Conservation (phyloP, 1,140 invertebrate genomes). For the Drosophila cardini region DNA sequence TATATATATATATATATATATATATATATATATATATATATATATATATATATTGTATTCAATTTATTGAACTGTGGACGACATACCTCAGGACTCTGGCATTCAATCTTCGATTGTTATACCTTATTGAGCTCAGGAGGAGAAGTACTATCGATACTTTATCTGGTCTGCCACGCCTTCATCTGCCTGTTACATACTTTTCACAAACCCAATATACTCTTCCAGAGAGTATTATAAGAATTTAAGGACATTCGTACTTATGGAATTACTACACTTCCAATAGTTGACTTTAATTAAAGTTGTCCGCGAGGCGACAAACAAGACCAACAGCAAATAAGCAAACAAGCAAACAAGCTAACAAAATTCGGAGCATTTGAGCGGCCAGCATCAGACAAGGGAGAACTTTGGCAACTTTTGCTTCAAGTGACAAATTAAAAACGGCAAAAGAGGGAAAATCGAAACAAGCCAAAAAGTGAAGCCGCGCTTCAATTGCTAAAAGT, state of each 20-base stretch:
- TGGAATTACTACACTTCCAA: slow-evolving; percentile 53
- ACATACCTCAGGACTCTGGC: too few relatives aligned
- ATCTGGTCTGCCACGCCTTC: too few relatives aligned
- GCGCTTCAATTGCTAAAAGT: slow-evolving; percentile 73
- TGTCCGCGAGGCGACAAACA: slow-evolving; percentile 56
- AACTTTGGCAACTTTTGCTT: slow-evolving; percentile 80
- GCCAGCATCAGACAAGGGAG: slow-evolving; percentile 53
- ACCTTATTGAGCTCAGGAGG: too few relatives aligned
- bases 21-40: too few relatives aligned
- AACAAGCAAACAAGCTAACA: slow-evolving; percentile 28
- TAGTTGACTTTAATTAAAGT: slow-evolving; percentile 73
- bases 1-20: too few relatives aligned
- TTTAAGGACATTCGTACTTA: slow-evolving; percentile 12
- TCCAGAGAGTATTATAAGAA: too few relatives aligned
- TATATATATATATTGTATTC: too few relatives aligned
- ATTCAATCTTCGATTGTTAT: too few relatives aligned
- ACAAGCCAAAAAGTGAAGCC: slow-evolving; percentile 41
- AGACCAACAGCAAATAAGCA: not conserved
- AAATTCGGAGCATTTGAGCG: slow-evolving; percentile 27
- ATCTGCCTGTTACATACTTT: too few relatives aligned
- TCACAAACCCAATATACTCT: too few relatives aligned
- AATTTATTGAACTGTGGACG: too few relatives aligned
- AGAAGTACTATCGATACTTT: too few relatives aligned
- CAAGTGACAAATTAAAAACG: slow-evolving; percentile 82
- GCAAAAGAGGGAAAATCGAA: slow-evolving; percentile 58